Base-by-base conservation (phyloP, 2,888 invertebrate species). In the Heliconius hortense region DNA sequence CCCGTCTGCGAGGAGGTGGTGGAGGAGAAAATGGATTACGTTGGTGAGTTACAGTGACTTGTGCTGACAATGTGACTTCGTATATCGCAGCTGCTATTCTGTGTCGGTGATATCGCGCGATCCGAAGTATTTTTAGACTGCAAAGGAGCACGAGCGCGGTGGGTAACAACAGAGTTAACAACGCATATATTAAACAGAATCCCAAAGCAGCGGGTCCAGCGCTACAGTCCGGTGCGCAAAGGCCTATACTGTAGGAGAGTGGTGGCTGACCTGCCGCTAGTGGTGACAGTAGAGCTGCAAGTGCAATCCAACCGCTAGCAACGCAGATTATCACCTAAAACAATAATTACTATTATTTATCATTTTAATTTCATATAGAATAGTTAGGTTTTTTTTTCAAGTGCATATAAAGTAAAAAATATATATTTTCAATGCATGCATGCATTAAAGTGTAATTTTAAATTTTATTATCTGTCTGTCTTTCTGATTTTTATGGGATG, bases 11-110 rank as follows among this genome's bases (percentile, higher is more conserved):
- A 0, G 96, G 96, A 2, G 96, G 95, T 1, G 96, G 95, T 43
- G 96, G 96, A 67, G 96, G 95, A 79, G 96, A 95, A 86, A 97
- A 97, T 13, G 97, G 97, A 84, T 97, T 97, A 80, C 97, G 93
- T 86, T 97, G 97, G 84, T 97, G 97, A 0, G 97, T 97, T 82
- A 97, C 97, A 70, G 97, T 97, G 80, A 97, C 97, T 91, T 97
- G 97, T 0, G 97, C 97, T 13, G 97, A 97, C 72, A 97, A 88
- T 0, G 97, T 97, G 63, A 97, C 97, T 93, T 97, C 97, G 90
- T 97, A 97, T 81, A 97, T 97, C 35, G 97, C 97, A 67, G 97
- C 97, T 43, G 97, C 97, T 81, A 97, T 97, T 77, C 97, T 95
- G 86, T 97, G 97, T 10, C 97, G 95, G 84, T 97, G 97, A 87